Base-by-base conservation (phyloP, 2,113 vertebrate species). In the Lynx canadensis region DNA sequence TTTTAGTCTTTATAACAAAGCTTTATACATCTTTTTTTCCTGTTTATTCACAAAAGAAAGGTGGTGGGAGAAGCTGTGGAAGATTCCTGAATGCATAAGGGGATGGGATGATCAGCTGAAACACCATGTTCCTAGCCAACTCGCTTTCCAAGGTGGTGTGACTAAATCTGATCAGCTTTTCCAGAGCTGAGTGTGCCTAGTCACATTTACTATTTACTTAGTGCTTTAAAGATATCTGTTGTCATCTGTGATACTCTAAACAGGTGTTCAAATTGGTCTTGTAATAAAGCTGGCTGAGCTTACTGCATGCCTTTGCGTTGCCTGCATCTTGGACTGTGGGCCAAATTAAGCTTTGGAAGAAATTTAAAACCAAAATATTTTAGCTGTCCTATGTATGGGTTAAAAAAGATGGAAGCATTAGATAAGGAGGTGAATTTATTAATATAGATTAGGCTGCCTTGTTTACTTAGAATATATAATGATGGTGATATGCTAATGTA, bases 61-160 rank as follows among this genome's bases (percentile, higher is more conserved):
- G 98, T 99, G 99, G 99, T 98, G 98, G 99, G 99, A 99, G 98
- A 99, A 98, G 98, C 98, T 99, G 98, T 99, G 99, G 99, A 99
- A 98, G 98, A 98, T 99, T 98, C 99, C 99, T 86, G 98, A 97
- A 97, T 99, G 98, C 98, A 97, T 99, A 94, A 97, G 99, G 99
- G 99, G 98, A 96, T 99, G 99, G 98, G 99, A 98, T 98, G 97
- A 96, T 98, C 98, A 96, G 93, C 98, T 99, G 98, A 99, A 98
- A 98, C 97, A 98, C 96, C 99, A 98, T 97, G 98, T 99, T 97
- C 98, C 98, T 96, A 98, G 96, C 98, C 98, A 98, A 81, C 98
- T 96, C 94, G 97, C 98, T 98, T 97, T 98, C 97, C 97, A 98
- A 99, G 99, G 99, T 99, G 99, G 98, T 92, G 97, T 98, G 98